Conservation (phyloP, 2,113 vertebrate species). For the Echinops telfairi region DNA sequence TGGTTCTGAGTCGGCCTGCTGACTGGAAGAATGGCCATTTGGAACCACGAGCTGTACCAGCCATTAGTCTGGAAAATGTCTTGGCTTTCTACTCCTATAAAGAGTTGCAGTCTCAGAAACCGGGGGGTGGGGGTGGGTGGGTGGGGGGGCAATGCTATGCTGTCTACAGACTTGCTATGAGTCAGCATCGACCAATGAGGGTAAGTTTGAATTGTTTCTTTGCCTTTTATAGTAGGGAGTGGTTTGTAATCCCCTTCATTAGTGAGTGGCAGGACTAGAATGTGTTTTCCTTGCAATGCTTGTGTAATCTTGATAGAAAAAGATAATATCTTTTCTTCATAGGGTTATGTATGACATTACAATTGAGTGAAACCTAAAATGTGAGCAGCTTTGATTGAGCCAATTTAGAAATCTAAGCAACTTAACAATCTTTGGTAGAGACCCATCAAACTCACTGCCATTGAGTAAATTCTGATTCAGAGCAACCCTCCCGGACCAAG, state of each 20-base stretch:
- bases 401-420: neutral
- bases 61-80: no score
- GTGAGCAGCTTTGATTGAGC: neutral
- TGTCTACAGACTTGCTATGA: no score
- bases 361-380: neutral
- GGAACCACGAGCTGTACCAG: no score
- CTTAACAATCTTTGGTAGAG: neutral
- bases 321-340: neutral
- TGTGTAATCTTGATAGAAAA: neutral
- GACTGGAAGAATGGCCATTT: no score
- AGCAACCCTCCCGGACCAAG: neutral
- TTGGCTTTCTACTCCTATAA: no score
- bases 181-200: no score
- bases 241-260: neutral
- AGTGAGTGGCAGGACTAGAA: neutral
- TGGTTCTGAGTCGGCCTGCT: no score
- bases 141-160: no score
- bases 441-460: neutral
- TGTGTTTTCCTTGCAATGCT: neutral
- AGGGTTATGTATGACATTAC: neutral
- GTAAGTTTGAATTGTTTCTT: no score
- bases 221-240: no score
- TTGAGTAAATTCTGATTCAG: neutral
- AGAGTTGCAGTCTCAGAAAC: no score
- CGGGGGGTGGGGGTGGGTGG: no score